Conservation (phyloP, 2,797 vertebrate genomes). For the Trematomus bernacchii region DNA sequence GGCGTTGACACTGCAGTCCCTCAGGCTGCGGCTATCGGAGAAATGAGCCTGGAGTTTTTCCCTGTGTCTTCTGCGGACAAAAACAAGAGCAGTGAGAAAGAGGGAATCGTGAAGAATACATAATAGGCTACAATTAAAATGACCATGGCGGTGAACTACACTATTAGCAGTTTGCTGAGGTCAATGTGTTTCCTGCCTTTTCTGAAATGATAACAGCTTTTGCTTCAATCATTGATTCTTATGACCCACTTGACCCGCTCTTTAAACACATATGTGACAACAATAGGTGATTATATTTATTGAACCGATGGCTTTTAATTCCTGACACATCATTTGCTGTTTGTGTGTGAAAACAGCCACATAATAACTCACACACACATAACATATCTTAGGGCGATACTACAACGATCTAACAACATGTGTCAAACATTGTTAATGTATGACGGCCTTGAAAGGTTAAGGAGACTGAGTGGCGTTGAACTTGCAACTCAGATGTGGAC, state of each 20-base stretch:
- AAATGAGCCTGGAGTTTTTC: conserved; percentile 87
- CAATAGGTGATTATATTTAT: conserved; percentile 34
- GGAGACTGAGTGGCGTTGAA: conserved; percentile 24
- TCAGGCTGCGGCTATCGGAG: conserved; percentile 83
- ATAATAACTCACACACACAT: not conserved
- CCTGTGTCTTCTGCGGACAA: conserved; percentile 71
- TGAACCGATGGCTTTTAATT: conserved; percentile 16
- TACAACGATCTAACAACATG: not conserved
- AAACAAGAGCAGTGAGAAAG: conserved; percentile 3
- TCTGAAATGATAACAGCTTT: conserved; percentile 8
- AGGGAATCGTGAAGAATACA: conserved; percentile 5
- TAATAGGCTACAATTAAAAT: not conserved
- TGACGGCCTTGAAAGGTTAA: conserved; percentile 23
- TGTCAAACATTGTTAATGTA: conserved; percentile 3
- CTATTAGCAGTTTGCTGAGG: not conserved
- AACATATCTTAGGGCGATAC: not conserved
- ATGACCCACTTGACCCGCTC: not conserved
- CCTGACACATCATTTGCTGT: not conserved
- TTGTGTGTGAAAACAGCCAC: not conserved
- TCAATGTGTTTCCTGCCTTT: conserved; percentile 9
- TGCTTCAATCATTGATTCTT: conserved; percentile 37
- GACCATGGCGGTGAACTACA: not conserved
- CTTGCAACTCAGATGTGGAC: conserved; percentile 8
- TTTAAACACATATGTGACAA: conserved; percentile 9
- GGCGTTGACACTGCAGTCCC: conserved; percentile 81